Percentiles rank a stretch among this genome's conserved stretches.
These are phyloP conservation scores for Aspidoscelis tigris DNA, from an alignment of 2,113 vertebrate species.

Conservation along the genomic window DNA sequence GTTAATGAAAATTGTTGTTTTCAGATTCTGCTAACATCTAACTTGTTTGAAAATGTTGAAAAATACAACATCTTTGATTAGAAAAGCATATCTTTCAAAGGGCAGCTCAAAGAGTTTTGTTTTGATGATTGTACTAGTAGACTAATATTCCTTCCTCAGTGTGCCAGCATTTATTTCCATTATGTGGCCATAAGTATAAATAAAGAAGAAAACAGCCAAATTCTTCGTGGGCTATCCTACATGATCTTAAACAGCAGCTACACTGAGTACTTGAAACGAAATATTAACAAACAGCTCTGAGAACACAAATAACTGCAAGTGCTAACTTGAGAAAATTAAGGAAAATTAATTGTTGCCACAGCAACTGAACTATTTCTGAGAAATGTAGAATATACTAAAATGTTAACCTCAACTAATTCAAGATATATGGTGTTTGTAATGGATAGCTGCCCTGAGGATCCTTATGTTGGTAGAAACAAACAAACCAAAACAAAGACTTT, in stretches of 20 bases:
- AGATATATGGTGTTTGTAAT: background rate
- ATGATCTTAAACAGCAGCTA: background rate
- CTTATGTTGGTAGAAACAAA: background rate
- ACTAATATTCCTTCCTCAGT: background rate
- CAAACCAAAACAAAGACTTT: background rate
- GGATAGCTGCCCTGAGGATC: background rate
- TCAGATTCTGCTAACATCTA: background rate
- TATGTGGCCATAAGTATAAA: background rate
- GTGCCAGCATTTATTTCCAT: background rate
- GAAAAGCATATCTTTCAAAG: background rate
- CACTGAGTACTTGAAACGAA: background rate
- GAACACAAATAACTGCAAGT: background rate
- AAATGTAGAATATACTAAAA: background rate
- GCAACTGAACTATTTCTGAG: background rate
- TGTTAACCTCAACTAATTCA: background rate
- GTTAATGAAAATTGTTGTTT: background rate
- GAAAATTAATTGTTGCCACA: background rate
- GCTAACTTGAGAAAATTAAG: slow-evolving; percentile 19
- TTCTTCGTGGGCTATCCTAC: background rate
- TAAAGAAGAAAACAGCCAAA: background rate
- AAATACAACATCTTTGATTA: background rate
- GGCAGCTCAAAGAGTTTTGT: background rate
- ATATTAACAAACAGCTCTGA: background rate
- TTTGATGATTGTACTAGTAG: background rate
- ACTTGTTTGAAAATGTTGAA: background rate